phyloP scores from a whole-genome alignment of 2,113 vertebrate species.

The Lutjanus erythropterus region DNA sequence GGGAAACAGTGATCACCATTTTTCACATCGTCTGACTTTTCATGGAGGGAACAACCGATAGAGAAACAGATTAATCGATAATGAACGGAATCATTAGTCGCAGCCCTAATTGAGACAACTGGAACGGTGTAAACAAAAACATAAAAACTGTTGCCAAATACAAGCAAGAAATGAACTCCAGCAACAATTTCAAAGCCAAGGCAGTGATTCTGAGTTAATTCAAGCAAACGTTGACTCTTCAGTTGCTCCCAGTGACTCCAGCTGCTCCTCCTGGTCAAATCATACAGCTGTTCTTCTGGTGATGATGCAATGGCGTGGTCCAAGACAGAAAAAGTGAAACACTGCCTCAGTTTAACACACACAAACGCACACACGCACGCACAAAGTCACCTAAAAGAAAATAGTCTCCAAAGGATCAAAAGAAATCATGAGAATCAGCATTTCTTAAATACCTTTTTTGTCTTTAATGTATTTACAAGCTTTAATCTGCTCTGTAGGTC shows the following conservation, averaged over 20 bases:
- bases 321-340: neutral
- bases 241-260: neutral
- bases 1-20: too few relatives aligned
- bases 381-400: neutral
- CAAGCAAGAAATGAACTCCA: neutral
- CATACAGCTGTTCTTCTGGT: neutral
- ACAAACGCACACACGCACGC: neutral
- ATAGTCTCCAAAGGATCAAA: conserved; percentile 20
- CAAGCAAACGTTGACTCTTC: neutral
- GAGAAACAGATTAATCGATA: too few relatives aligned
- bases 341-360: neutral
- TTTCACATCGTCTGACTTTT: too few relatives aligned
- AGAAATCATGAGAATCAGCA: conserved; percentile 58
- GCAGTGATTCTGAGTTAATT: neutral
- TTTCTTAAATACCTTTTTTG: conserved; percentile 92
- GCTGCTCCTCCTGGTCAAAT: conserved; percentile 5
- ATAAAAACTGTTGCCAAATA: neutral
- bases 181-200: neutral
- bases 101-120: neutral
- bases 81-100: too few relatives aligned
- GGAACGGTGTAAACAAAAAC: neutral
- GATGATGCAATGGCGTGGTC: neutral
- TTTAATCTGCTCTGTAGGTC: conserved; percentile 94
- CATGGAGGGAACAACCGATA: too few relatives aligned
- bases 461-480: conserved; percentile 99